Percentiles rank a stretch among this genome's conserved stretches.
Evolutionary conservation across 2,888 invertebrate genomes (phyloP).

Genomic region (Xanthorhoe designata): DNA sequence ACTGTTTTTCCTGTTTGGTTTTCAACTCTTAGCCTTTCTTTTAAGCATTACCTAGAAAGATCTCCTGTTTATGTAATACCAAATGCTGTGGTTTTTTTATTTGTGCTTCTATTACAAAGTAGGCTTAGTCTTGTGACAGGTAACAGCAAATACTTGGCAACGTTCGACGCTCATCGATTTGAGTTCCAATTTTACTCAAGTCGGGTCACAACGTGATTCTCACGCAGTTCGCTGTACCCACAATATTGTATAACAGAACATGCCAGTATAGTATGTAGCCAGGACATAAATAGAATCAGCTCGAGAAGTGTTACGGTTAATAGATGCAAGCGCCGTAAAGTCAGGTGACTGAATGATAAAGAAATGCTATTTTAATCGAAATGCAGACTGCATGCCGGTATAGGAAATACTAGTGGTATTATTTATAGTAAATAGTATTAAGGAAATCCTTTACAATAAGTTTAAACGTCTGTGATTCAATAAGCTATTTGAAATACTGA

Average conservation of each 20-base stretch:
- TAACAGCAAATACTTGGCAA: constrained; percentile 61
- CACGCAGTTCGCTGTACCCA: constrained; percentile 41
- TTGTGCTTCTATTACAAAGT: constrained; percentile 19
- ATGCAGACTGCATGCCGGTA: constrained; percentile 1
- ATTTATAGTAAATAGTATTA: not conserved
- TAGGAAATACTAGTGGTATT: not conserved
- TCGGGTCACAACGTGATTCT: constrained; percentile 42
- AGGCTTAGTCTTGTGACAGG: constrained; percentile 7
- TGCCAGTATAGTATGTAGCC: constrained; percentile 63
- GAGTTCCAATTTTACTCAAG: constrained; percentile 66
- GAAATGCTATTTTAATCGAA: constrained; percentile 22
- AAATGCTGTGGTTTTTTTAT: constrained; percentile 1
- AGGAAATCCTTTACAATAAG: not conserved
- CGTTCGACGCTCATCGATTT: constrained; percentile 54
- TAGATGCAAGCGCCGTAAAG: constrained; percentile 47
- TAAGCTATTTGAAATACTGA: constrained; percentile 9
- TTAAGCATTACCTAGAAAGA: not conserved
- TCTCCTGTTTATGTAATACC: constrained; percentile 39
- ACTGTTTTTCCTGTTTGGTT: not conserved
- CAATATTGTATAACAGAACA: constrained; percentile 47
- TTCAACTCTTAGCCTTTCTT: not conserved
- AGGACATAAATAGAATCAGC: constrained; percentile 77
- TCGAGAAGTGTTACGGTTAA: constrained; percentile 56
- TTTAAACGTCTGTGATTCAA: not conserved
- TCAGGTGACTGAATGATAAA: constrained; percentile 50